Conservation (phyloP, 1,140 invertebrate species). For the Daktulosphaira vitifoliae region DNA sequence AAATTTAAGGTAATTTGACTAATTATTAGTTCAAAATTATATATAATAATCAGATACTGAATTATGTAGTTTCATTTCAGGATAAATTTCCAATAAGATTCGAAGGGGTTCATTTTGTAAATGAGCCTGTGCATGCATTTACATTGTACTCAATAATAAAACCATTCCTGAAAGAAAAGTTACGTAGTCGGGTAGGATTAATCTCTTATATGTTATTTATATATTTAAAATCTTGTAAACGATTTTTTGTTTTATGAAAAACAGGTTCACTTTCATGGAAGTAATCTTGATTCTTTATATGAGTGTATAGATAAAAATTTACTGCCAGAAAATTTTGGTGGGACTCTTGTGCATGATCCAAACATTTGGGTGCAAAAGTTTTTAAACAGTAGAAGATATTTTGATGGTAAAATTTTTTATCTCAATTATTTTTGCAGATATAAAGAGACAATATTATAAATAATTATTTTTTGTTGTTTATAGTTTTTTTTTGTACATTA, state of each 20-base stretch:
- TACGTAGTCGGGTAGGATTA: constrained; percentile 41
- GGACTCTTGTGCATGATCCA: constrained; percentile 35
- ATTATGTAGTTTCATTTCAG: too few relatives aligned
- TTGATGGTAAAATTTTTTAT: constrained; percentile 41
- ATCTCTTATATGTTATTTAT: background rate
- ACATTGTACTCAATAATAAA: constrained; percentile 45
- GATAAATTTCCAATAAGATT: constrained; percentile 46
- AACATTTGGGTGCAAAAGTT: constrained; percentile 39
- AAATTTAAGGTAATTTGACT: too few relatives aligned
- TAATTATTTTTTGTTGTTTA: constrained; percentile 40
- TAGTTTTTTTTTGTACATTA: constrained; percentile 34
- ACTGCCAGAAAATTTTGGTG: constrained; percentile 38
- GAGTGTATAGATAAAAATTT: constrained; percentile 37
- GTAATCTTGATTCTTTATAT: constrained; percentile 38
- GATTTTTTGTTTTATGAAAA: background rate
- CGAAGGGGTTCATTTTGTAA: constrained; percentile 46
- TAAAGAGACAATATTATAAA: too few relatives aligned
- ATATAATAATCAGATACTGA: too few relatives aligned
- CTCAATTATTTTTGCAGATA: too few relatives aligned
- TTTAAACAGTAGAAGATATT: constrained; percentile 42
- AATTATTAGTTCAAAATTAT: too few relatives aligned
- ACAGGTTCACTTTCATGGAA: constrained; percentile 40
- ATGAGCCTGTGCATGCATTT: constrained; percentile 47
- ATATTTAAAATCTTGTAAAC: background rate
- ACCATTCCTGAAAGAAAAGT: constrained; percentile 47